Evolutionary conservation across 64 coral and sea anemone genomes (phyloP), one percentile per base, ranked within the genome.

Genomic region (Catalaphyllia jardinei): DNA sequence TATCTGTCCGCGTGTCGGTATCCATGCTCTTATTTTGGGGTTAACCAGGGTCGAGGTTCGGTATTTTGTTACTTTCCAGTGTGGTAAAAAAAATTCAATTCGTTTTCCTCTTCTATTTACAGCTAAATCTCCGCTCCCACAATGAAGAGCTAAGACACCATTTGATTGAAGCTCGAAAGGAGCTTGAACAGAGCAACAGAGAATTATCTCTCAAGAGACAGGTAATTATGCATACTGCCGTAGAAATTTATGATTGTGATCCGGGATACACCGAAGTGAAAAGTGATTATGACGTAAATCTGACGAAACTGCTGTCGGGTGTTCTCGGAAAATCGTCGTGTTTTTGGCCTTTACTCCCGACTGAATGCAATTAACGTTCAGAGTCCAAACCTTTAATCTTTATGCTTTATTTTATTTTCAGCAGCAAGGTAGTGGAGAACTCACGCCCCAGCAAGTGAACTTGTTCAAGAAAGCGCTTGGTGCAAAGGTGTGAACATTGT

Each of bases 81-180:
- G 15, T 57, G 54, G 10, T 57, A 10, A 57, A 57, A 57, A 46
- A 62, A 22, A n/a, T 65, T 65, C n/a, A 8, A n/a, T 24, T 11
- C n/a, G 8, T 28, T 24, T 69, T 69, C 31, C 12, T 35, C 20
- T 1, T 20, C 25, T 12, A 24, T 19, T 79, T 79, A 17, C 38
- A 92, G 90, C 59, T 77, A 52, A 92, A 92, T 79, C 61, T 92
- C 12, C 79, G 80, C 50, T 87, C 90, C 18, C 87, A 77, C 31
- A 92, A 92, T 39, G 83, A 84, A 49, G 90, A 92, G 62, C 62
- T 92, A 4, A 65, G 90, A 79, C 90, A 92, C 60, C 81, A 87
- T 20, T 78, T 92, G 64, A 71, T 87, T 24, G 90, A 87, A 92
- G 82, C 90, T 4, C 84, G 90, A 20, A 87, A 81, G 54, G 90